A percentile compares a stretch with the other conserved stretches of the same genome.
Conservation (phyloP, 37 sponge, comb jelly and placozoan species). For the Geodia barretti region DNA sequence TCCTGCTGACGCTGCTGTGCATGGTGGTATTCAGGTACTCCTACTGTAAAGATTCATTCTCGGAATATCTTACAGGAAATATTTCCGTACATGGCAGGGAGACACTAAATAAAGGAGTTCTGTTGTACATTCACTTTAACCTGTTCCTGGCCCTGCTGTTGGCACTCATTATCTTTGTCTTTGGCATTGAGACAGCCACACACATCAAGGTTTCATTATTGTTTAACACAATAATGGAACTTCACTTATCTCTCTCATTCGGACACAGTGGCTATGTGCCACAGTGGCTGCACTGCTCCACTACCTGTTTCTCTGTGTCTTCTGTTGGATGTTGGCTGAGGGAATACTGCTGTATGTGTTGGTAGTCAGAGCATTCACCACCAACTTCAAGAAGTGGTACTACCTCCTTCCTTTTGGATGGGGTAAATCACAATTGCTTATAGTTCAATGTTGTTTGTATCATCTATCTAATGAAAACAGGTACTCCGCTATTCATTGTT, state of each 20-base stretch:
- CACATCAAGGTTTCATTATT: background rate
- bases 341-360: conserved; percentile 46
- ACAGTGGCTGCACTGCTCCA: conserved; percentile 33
- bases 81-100: conserved; percentile 31
- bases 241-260: background rate
- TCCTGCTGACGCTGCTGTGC: conserved; percentile 4
- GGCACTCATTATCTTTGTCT: conserved; percentile 45
- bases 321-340: conserved; percentile 51
- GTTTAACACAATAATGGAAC: background rate
- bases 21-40: background rate
- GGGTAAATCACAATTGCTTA: conserved; percentile 20
- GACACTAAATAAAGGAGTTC: conserved; percentile 11
- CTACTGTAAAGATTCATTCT: background rate
- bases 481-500: conserved; percentile 18
- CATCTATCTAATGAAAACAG: background rate
- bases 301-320: conserved; percentile 46
- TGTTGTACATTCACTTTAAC: conserved; percentile 56
- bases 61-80: background rate
- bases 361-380: conserved; percentile 29
- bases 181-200: conserved; percentile 30
- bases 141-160: conserved; percentile 41
- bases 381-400: conserved; percentile 15
- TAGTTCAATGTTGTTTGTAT: background rate
- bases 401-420: conserved; percentile 26
- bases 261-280: conserved; percentile 23